Percentiles rank a stretch among this genome's conserved stretches.
phyloP scores from a whole-genome alignment of 2,113 vertebrate genomes.

The Pholis gunnellus region DNA sequence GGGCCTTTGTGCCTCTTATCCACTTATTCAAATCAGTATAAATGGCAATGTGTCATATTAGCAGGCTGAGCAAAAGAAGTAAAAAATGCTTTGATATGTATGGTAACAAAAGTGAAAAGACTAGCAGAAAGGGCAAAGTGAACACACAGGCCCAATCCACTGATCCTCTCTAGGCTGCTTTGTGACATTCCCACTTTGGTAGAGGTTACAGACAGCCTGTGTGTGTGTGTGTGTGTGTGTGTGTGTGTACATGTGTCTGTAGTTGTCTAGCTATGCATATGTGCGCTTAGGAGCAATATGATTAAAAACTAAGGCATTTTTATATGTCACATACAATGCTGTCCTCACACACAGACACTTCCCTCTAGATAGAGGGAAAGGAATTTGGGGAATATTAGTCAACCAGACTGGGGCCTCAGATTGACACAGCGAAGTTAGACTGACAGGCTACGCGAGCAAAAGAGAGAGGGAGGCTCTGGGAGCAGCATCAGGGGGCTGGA shows the following conservation, averaged over 20 bases:
- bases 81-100: conserved; percentile 76
- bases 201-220: conserved; percentile 48
- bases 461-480: conserved; percentile 53
- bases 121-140: conserved; percentile 53
- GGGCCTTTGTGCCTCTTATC: conserved; percentile 77
- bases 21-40: conserved; percentile 82
- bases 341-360: conserved; percentile 44
- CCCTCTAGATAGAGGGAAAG: conserved; percentile 49
- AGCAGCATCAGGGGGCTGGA: conserved; percentile 60
- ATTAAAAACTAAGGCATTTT: conserved; percentile 48
- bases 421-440: conserved; percentile 62
- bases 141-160: conserved; percentile 60
- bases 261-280: conserved; percentile 17
- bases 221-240: conserved; percentile 2
- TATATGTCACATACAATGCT: conserved; percentile 41
- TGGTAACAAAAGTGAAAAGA: conserved; percentile 73
- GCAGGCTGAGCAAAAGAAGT: conserved; percentile 57
- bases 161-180: conserved; percentile 65
- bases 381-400: conserved; percentile 68
- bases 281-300: conserved; percentile 25
- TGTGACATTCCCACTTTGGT: conserved; percentile 58
- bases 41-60: conserved; percentile 77
- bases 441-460: conserved; percentile 61
- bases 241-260: not conserved
- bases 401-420: conserved; percentile 63